Base-by-base conservation (phyloP, 2,888 invertebrate species). In the Caenorhabditis sp. region DNA sequence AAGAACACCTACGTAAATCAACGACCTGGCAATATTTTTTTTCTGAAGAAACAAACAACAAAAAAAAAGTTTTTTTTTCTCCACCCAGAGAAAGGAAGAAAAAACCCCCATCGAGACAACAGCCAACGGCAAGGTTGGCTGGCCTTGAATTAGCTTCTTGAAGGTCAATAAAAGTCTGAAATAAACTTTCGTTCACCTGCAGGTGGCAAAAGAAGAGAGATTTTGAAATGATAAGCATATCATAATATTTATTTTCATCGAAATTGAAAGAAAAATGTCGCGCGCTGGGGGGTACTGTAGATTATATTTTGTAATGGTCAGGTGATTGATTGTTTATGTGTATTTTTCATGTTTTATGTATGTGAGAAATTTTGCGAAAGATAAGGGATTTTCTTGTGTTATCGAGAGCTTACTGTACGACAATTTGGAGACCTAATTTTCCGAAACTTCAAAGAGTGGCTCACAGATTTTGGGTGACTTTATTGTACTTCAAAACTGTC, bases 251-350 rank as follows among this genome's bases (percentile, higher is more conserved):
- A 43, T 43, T 43, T 43, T 43, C 43, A 43, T 12, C 14, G 43
- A 43, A 43, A 43, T 43, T 43, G 43, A 43, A 43, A 43, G 43
- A 43, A 43, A 43, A 43, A 17, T 43, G 43, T 17, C 17, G 43
- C 17, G 43, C 43, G 43, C 43, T 3, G 43, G 2, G 12, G 14
- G 43, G 14, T 43, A 43, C 43, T 43, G 43, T 43, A 43, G 43
- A 10, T 31, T 6, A 10, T 31, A 31, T 43, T 43, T 43, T 43
- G 43, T 43, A 43, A 43, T 43, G 43, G 43, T 43, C 43, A 43
- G 43, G 43, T 43, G 43, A 43, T 43, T 43, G 43, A 43, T 43
- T 43, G 43, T 43, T 43, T 43, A 43, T 43, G 43, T 43, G 43
- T 43, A 43, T 43, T 43, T 43, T 43, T 43, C 43, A 17, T 43